These are phyloP conservation scores for Rhopalosiphum nymphaeae DNA, from an alignment of 2,888 invertebrate species.

Conservation along the genomic window DNA sequence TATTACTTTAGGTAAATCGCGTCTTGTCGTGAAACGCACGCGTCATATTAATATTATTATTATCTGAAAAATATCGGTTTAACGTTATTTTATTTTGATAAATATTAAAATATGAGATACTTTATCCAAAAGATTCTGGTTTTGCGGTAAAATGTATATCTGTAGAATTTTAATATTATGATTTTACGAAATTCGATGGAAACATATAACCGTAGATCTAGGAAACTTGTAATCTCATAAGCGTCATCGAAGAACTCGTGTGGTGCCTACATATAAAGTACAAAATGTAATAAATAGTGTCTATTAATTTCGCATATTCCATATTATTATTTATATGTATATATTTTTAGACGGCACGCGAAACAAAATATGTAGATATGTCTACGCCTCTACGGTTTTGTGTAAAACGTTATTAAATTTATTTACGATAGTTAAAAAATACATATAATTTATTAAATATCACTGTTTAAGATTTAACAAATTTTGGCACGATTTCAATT, in stretches of 20 bases:
- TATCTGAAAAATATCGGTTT: neutral
- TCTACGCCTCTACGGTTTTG: constrained; percentile 5
- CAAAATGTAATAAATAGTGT: constrained; percentile 8
- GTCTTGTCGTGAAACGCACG: neutral
- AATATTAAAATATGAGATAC: neutral
- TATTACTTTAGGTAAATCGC: neutral
- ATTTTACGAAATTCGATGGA: neutral
- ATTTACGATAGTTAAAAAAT: neutral
- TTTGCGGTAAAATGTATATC: neutral
- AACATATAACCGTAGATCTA: neutral
- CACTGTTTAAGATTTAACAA: neutral
- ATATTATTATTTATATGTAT: neutral
- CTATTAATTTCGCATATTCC: neutral
- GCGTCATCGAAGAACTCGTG: neutral
- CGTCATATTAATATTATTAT: neutral
- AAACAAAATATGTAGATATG: constrained; percentile 3
- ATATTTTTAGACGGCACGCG: neutral
- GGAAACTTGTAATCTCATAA: neutral
- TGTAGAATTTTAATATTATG: neutral
- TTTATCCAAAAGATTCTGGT: neutral
- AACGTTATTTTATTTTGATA: neutral
- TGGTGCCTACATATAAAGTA: constrained; percentile 13
- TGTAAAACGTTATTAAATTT: constrained; percentile 5
- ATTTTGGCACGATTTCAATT: constrained; percentile 44
- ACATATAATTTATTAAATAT: constrained; percentile 15